phyloP scores from a whole-genome alignment of 2,113 vertebrate species.

The Microcebus ravelobensis region DNA sequence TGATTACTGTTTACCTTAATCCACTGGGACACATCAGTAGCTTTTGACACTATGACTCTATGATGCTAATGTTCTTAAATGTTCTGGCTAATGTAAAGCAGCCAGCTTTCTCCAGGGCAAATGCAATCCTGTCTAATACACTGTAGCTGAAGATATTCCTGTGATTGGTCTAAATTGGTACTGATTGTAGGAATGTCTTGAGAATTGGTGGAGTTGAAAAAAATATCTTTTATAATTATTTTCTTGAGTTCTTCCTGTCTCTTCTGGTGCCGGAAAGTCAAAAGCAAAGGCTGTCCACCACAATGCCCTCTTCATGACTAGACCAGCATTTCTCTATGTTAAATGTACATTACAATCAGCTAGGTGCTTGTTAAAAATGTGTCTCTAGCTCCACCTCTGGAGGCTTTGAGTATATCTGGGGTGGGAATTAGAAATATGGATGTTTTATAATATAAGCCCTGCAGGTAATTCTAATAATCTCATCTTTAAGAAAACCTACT shows the following conservation, averaged over 20 bases:
- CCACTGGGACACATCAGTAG: neutral
- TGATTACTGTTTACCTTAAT: slow-evolving; percentile 39
- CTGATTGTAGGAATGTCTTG: neutral
- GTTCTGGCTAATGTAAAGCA: slow-evolving; percentile 10
- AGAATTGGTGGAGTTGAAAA: slow-evolving; percentile 1
- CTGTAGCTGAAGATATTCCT: neutral
- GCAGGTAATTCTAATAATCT: neutral
- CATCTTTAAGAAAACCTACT: slow-evolving; percentile 17
- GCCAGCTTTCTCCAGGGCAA: slow-evolving; percentile 7
- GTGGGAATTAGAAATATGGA: neutral
- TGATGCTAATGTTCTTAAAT: neutral
- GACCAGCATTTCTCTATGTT: neutral
- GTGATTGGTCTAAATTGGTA: neutral
- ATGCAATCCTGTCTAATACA: neutral
- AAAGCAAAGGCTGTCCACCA: neutral
- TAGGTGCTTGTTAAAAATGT: neutral
- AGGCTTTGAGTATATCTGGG: neutral
- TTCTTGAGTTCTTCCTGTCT: neutral
- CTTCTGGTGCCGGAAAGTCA: neutral
- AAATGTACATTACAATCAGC: neutral
- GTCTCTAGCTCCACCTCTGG: neutral
- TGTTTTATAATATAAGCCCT: neutral
- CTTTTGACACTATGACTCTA: neutral
- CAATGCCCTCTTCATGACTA: neutral
- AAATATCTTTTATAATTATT: neutral